Evolutionary conservation across 2,113 vertebrate genomes (phyloP).

Genomic region (Symphodus melops): DNA sequence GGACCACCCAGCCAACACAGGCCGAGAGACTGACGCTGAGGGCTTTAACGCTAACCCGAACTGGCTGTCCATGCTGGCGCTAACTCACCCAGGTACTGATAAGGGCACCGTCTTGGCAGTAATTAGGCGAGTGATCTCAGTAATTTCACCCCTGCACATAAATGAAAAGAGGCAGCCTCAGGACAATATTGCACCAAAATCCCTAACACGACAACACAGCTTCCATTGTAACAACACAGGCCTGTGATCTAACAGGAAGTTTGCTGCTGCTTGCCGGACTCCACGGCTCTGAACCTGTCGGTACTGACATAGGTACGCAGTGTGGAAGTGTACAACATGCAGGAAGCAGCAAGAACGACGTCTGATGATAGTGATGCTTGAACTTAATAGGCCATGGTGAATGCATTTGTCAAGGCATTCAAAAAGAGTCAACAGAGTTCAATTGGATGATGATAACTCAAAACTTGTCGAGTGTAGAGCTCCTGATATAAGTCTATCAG

Average conservation of each 20-base stretch:
- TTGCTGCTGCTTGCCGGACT: slow-evolving; percentile 8
- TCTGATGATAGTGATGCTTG: background rate
- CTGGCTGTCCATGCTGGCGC: slow-evolving; percentile 20
- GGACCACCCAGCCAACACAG: slow-evolving; percentile 43
- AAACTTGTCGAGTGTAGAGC: background rate
- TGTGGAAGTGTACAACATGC: background rate
- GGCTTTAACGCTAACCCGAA: slow-evolving; percentile 21
- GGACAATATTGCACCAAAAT: slow-evolving; percentile 1
- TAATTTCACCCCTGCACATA: slow-evolving; percentile 10
- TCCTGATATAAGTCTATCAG: background rate
- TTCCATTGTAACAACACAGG: slow-evolving; percentile 26
- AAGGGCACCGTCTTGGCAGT: slow-evolving; percentile 34
- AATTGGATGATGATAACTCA: background rate
- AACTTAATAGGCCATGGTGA: background rate
- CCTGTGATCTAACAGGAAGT: background rate
- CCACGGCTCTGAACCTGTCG: slow-evolving; percentile 20
- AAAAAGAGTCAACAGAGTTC: background rate
- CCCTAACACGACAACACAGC: background rate
- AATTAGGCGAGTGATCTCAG: slow-evolving; percentile 40
- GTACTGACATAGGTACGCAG: slow-evolving; percentile 24
- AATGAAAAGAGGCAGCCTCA: slow-evolving; percentile 44
- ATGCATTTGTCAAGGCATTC: slow-evolving; percentile 18
- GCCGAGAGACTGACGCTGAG: background rate
- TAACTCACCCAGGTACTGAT: slow-evolving; percentile 47
- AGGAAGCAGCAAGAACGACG: slow-evolving; percentile 6